These are phyloP conservation scores for Xiphorhynchus erythropygius DNA, from an alignment of 2,797 vertebrate genomes.

Conservation along the genomic window DNA sequence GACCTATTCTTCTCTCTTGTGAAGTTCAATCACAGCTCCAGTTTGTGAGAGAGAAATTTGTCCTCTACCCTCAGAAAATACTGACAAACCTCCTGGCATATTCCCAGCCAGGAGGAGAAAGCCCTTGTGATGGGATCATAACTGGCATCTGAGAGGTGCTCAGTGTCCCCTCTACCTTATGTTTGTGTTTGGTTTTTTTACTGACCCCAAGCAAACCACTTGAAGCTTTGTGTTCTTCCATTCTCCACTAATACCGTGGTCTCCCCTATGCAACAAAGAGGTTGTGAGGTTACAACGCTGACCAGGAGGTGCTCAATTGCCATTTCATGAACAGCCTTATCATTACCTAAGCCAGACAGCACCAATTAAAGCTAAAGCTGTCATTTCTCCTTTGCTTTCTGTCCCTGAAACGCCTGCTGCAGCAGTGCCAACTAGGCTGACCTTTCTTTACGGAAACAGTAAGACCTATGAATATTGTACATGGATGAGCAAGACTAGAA, in stretches of 20 bases:
- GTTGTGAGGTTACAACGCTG: neutral
- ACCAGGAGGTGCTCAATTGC: neutral
- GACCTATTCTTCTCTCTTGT: neutral
- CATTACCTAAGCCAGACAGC: neutral
- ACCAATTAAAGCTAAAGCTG: neutral
- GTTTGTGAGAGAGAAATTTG: neutral
- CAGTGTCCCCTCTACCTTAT: neutral
- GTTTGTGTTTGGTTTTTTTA: neutral
- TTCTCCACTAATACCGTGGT: neutral
- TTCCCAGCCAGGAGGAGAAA: neutral
- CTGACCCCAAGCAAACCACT: neutral
- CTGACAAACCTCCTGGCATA: neutral
- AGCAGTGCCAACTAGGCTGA: neutral
- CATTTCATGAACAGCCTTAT: neutral
- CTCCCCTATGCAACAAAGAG: neutral
- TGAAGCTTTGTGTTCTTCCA: neutral
- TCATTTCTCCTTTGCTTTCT: neutral
- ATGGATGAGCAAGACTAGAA: neutral
- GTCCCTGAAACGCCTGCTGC: neutral
- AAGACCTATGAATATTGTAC: neutral
- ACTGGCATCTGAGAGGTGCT: neutral
- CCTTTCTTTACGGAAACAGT: neutral
- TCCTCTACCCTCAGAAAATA: neutral
- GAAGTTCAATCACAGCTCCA: neutral
- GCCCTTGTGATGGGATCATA: rapidly evolving